Percentiles rank a stretch among this genome's conserved stretches.
Conservation (phyloP, 2,113 vertebrate genomes). For the Mastomys natalensis region DNA sequence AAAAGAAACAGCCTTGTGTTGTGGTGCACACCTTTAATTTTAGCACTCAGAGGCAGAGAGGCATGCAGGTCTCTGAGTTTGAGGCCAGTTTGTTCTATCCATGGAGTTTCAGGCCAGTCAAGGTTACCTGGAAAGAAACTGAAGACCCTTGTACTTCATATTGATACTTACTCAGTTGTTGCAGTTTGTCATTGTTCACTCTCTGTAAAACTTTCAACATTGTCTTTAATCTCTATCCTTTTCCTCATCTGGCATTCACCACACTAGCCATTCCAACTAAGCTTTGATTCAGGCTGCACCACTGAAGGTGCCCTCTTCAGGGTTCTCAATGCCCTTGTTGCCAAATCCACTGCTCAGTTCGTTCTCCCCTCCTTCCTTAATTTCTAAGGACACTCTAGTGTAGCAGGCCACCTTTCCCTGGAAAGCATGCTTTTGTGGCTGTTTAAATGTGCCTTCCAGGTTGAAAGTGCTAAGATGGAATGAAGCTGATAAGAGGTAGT, state of each 20-base stretch:
- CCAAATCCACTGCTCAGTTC: not conserved
- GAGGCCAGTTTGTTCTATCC: not conserved
- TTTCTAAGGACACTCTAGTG: not conserved
- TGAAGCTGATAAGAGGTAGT: not conserved
- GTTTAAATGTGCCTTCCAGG: not conserved
- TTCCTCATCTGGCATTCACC: not conserved
- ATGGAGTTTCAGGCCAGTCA: not conserved
- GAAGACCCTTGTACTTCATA: not conserved
- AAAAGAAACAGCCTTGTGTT: not conserved
- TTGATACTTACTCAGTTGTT: not conserved
- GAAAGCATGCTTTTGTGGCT: not conserved
- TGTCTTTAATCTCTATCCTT: not conserved
- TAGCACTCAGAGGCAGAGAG: not conserved
- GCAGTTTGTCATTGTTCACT: not conserved
- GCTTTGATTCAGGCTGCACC: not conserved
- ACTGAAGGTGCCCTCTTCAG: not conserved
- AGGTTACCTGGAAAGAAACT: not conserved
- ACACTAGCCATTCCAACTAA: not conserved
- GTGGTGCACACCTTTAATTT: not conserved
- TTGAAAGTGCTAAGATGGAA: not conserved
- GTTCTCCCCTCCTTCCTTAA: slow-evolving; percentile 11
- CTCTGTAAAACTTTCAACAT: not conserved
- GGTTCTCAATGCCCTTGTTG: not conserved
- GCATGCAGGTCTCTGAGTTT: not conserved
- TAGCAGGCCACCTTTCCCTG: not conserved